A percentile compares a stretch with the other conserved stretches of the same genome.
Conservation (phyloP, 2,797 vertebrate species). For the Sebastes itinus region DNA sequence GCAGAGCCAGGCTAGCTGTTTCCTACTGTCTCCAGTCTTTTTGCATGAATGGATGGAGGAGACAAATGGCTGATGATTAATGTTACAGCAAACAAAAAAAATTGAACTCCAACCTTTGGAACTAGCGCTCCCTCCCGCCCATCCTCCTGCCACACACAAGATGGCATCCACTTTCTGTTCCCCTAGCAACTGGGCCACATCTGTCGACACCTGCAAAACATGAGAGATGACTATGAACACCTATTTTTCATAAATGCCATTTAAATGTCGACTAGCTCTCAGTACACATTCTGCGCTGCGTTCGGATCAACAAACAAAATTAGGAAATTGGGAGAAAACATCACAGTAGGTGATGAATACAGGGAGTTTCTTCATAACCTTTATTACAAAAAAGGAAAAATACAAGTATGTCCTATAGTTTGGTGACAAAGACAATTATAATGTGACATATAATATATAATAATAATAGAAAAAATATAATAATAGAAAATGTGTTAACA, state of each 20-base stretch:
- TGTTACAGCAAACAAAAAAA: constrained; percentile 35
- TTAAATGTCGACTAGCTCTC: constrained; percentile 1
- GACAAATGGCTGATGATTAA: constrained; percentile 39
- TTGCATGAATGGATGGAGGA: not conserved
- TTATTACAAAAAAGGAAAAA: not conserved
- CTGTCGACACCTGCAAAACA: constrained; percentile 88
- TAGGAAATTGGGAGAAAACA: not conserved
- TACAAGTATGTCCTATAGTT: not conserved
- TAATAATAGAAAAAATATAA: no score
- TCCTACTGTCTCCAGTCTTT: not conserved
- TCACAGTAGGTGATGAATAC: not conserved
- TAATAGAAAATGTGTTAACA: not conserved
- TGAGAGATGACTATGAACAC: not conserved
- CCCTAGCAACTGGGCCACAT: constrained; percentile 88
- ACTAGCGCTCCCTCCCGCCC: constrained; percentile 94
- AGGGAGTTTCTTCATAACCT: not conserved
- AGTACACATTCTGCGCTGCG: not conserved
- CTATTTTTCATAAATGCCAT: not conserved
- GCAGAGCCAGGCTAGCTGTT: no score
- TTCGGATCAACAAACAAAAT: not conserved
- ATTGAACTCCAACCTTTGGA: constrained; percentile 89
- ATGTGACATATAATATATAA: not conserved
- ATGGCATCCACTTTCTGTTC: constrained; percentile 94
- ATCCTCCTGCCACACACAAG: constrained; percentile 96
- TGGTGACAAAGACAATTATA: not conserved